Evolutionary conservation across 2,797 vertebrate species (phyloP), one percentile per base, ranked within the genome.

Genomic region (Phalloptychus januarius): DNA sequence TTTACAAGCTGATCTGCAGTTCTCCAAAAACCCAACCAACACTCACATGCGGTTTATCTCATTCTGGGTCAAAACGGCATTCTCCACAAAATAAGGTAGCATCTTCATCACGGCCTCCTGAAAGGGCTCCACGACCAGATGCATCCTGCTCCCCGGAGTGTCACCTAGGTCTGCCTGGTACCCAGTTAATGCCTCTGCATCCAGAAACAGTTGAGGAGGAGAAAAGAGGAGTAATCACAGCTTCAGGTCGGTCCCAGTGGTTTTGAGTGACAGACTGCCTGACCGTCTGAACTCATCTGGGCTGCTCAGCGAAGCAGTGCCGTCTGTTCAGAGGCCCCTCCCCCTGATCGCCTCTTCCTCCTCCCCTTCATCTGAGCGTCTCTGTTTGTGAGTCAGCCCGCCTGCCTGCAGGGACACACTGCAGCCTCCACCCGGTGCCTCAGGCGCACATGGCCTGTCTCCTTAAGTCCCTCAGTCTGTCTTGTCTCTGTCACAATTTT

Each of bases 41-140:
- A 96, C 95, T 96, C 89, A 96, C 95, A 96, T 95, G 91, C 93
- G 93, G 85, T 94, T 93, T 89, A 96, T 96, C 91, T 96, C 94
- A 52, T 81, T 93, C 89, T 95, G 95, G 44, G 94, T 96, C 88
- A 96, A 83, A 79, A 95, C 93, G 2, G 95, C 94, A 16, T 96
- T 96, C 88, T 95, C 92, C 92, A 95, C 93, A 78, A 96, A 96
- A 87, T 94, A 95, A 1, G 96, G 96, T 79, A 96, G 85, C 93
- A 96, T 95, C 94, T 94, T 95, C 92, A 96, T 90, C 88, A 94
- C 71, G 6, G 88, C 90, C 85, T 93, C 89, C 85, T 94, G 92
- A 79, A 93, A 87, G 77, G 92, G 89, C 78, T 93, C 93, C 79
- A 94, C 83, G 46, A 94, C 89, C 85, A 96, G 92, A 95, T 94